Conservation (phyloP, 2,888 invertebrate genomes). For the Cephus pygmeus region DNA sequence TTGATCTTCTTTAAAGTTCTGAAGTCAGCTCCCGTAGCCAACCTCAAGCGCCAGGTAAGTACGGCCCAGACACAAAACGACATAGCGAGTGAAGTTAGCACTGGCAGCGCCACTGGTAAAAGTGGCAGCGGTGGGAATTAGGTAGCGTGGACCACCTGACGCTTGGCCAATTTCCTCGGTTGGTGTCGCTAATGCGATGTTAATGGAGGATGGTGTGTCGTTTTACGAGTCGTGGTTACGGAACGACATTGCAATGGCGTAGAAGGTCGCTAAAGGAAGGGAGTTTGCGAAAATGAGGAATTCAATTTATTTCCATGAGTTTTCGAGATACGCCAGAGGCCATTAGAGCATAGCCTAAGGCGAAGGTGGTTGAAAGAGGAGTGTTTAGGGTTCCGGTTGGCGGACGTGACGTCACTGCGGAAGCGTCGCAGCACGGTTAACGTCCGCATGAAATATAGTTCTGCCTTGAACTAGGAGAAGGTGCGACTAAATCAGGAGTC, state of each 20-base stretch:
- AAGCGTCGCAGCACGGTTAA: conserved; percentile 31
- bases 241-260: background rate
- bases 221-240: background rate
- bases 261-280: background rate
- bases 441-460: conserved; percentile 35
- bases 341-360: background rate
- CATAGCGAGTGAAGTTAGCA: background rate
- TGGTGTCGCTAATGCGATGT: background rate
- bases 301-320: background rate
- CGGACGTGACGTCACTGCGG: conserved; percentile 32
- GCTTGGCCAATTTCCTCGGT: background rate
- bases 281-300: background rate
- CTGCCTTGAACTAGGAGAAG: background rate
- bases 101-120: background rate
- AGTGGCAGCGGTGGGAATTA: background rate
- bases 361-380: conserved; percentile 4
- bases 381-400: conserved; percentile 25
- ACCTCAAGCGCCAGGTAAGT: background rate
- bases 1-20: background rate
- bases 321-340: background rate
- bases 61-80: background rate
- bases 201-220: background rate
- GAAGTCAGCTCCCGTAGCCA: background rate
- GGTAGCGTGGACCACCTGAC: background rate
- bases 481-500: background rate